Base-by-base conservation (phyloP, 2,888 invertebrate genomes). In the Agonopterix subpropinquella region DNA sequence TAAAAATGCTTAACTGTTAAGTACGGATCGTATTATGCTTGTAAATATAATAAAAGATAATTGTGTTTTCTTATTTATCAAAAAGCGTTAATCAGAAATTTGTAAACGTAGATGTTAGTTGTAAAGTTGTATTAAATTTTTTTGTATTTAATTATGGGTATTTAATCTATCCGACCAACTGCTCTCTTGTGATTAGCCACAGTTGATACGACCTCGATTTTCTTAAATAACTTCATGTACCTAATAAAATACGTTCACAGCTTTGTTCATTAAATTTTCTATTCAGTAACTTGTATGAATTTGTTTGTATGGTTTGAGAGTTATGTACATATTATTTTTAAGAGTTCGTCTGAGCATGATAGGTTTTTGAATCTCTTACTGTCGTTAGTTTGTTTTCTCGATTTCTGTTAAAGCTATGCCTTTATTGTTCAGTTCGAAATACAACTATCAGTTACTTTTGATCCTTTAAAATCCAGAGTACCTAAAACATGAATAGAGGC, bases 261-360 rank as follows among this genome's bases (percentile, higher is more conserved):
- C 28, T 42, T 52, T 56, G 53, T 55, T 56, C 28, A 28, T 48
- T 51, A 50, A 48, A 44, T 41, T 44, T 52, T 47, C 41, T 41
- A 35, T 46, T 46, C 45, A 39, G 44, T 28, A 39, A 41, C 15
- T 28, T 28, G 48, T 45, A 48, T 58, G 76, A 67, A 72, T 77
- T 80, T 69, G 67, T 65, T 79, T 83, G 83, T 82, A 82, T 84
- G 80, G 71, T 79, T 84, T 71, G 80, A 78, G 76, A 69, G 79
- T 77, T 84, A 75, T 88, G 87, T 88, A 88, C 67, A 88, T 88
- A 88, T 86, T 84, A 79, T 85, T 86, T 86, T 86, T 84, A 85
- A 82, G 84, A 73, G 77, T 80, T 78, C 75, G 78, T 75, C 74
- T 81, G 83, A 72, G 81, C 80, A 84, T 84, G 81, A 80, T 84